Conservation (phyloP, 2,888 invertebrate species). For the Parochlus steinenii region DNA sequence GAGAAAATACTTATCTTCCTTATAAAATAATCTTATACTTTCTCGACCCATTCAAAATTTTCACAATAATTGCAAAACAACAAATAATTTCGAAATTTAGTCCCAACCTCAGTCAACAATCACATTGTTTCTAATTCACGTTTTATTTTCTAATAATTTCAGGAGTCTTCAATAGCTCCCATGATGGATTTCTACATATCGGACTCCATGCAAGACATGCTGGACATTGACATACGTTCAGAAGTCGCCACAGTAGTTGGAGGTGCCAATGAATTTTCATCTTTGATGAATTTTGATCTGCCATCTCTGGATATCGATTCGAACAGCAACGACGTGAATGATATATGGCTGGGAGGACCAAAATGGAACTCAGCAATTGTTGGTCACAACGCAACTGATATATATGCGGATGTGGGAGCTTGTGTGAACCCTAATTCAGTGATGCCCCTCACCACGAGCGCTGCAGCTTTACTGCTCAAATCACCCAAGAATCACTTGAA, state of each 20-base stretch:
- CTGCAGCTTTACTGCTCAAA: slow-evolving; percentile 16
- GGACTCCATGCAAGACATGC: slow-evolving; percentile 73
- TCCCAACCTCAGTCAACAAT: background rate
- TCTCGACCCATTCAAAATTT: background rate
- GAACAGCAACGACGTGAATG: slow-evolving; percentile 21
- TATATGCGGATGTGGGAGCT: slow-evolving; percentile 54
- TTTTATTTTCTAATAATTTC: slow-evolving; percentile 16
- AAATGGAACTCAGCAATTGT: slow-evolving; percentile 30
- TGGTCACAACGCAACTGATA: slow-evolving; percentile 52
- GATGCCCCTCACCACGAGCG: slow-evolving; percentile 38
- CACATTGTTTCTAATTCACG: background rate
- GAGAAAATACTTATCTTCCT: too few species aligned
- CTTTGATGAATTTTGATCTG: slow-evolving; percentile 26
- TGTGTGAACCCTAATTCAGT: slow-evolving; percentile 74
- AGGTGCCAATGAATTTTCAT: slow-evolving; percentile 47
- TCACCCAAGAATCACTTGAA: slow-evolving; percentile 24
- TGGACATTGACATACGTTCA: slow-evolving; percentile 76
- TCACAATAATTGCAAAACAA: background rate
- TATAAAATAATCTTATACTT: background rate
- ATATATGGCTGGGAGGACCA: slow-evolving; percentile 20
- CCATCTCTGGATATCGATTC: slow-evolving; percentile 31
- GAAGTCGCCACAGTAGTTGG: slow-evolving; percentile 69
- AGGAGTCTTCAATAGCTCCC: slow-evolving; percentile 37
- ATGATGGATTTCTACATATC: slow-evolving; percentile 48
- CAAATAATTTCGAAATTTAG: background rate